Evolutionary conservation across 2,888 invertebrate genomes (phyloP).

Genomic region (Sicus ferrugineus): DNA sequence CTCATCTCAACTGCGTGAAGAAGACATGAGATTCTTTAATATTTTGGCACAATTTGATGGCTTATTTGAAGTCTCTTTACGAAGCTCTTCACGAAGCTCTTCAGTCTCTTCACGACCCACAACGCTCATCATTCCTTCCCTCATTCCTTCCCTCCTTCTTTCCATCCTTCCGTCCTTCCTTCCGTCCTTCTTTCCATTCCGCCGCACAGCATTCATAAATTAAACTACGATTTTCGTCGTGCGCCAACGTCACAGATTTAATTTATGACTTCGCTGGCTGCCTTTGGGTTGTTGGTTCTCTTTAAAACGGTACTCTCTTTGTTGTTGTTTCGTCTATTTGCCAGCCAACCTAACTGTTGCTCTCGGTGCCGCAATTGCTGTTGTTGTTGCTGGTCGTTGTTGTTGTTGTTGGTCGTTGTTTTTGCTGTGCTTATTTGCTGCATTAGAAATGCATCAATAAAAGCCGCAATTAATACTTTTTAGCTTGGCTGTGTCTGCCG

Average conservation of each 20-base stretch:
- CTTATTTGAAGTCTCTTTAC: too few relatives aligned
- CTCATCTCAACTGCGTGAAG: too few relatives aligned
- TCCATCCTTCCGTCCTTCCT: too few relatives aligned
- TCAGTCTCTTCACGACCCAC: too few relatives aligned
- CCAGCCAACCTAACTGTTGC: conserved; percentile 5
- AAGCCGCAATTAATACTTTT: conserved; percentile 1
- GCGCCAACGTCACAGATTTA: background rate
- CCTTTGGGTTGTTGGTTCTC: background rate
- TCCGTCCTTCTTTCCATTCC: background rate
- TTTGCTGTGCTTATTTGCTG: background rate
- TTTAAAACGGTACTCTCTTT: background rate
- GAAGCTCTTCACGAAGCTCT: too few relatives aligned
- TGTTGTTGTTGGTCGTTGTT: background rate
- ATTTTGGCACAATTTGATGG: too few relatives aligned
- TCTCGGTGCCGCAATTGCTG: background rate
- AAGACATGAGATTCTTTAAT: too few relatives aligned
- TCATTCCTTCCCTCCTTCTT: too few relatives aligned
- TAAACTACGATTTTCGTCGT: too few relatives aligned
- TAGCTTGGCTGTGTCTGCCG: background rate
- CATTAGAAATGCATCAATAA: background rate
- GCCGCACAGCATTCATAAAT: too few relatives aligned
- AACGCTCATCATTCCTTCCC: too few relatives aligned
- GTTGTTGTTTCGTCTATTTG: background rate
- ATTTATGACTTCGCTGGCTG: background rate
- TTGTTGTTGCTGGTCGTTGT: background rate